phyloP scores from a whole-genome alignment of 2,797 vertebrate species.

The Antrozous pallidus region DNA sequence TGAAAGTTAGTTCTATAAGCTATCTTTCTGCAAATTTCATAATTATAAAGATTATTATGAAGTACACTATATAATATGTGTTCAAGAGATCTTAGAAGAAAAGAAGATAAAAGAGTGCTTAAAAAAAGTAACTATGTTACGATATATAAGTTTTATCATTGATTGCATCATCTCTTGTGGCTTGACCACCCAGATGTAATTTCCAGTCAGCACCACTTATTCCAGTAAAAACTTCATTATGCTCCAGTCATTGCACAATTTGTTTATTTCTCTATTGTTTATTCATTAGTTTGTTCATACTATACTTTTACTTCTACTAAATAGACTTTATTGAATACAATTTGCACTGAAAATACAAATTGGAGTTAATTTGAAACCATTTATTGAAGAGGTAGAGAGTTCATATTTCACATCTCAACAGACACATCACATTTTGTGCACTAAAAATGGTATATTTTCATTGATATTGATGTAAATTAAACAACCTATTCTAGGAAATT shows the following conservation, averaged over 20 bases:
- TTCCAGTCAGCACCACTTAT: conserved; percentile 13
- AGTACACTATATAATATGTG: neutral
- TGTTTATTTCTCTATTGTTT: neutral
- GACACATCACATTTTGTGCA: neutral
- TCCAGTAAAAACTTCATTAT: conserved; percentile 25
- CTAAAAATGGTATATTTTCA: neutral
- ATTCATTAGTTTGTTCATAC: neutral
- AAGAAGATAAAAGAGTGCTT: neutral
- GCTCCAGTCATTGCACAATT: neutral
- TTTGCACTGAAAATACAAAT: neutral
- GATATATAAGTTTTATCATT: neutral
- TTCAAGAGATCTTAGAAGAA: neutral
- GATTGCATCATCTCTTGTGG: neutral
- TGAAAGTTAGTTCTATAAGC: neutral
- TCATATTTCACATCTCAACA: neutral
- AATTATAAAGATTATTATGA: neutral
- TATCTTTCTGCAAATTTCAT: neutral
- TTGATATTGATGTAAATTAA: neutral
- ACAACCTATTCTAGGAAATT: neutral
- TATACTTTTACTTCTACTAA: neutral
- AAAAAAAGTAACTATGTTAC: neutral
- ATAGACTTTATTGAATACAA: neutral
- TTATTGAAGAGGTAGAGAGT: neutral
- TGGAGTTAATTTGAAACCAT: neutral
- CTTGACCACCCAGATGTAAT: neutral